These are phyloP conservation scores for Ectemnius continuus DNA, from an alignment of 2,888 invertebrate species.

Conservation along the genomic window DNA sequence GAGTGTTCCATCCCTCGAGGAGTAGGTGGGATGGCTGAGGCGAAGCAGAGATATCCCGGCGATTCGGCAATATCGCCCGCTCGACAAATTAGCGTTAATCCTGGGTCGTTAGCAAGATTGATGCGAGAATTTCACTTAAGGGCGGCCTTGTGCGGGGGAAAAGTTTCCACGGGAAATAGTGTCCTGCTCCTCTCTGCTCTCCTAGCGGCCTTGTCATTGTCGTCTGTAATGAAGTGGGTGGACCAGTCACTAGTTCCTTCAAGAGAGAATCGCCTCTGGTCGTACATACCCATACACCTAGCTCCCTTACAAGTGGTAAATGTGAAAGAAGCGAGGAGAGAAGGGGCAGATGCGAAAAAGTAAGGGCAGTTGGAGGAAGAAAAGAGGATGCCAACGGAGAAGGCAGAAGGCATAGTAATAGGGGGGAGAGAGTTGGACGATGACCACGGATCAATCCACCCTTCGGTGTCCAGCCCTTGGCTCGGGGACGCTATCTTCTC, in stretches of 20 bases:
- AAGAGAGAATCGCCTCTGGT: slow-evolving; percentile 14
- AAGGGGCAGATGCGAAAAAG: slow-evolving; percentile 7
- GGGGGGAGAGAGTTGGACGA: slow-evolving; percentile 39
- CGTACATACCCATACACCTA: background rate
- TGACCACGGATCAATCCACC: slow-evolving; percentile 73
- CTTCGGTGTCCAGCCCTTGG: slow-evolving; percentile 53
- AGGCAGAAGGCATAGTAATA: slow-evolving; percentile 6
- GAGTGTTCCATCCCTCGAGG: background rate
- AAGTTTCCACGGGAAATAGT: slow-evolving; percentile 45
- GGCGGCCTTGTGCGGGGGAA: slow-evolving; percentile 43
- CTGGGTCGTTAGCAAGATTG: slow-evolving; percentile 75
- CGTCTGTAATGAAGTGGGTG: slow-evolving; percentile 74
- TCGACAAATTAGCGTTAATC: slow-evolving; percentile 76
- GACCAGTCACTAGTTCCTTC: slow-evolving; percentile 60
- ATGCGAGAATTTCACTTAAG: slow-evolving; percentile 75
- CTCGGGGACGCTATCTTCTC: slow-evolving; percentile 53
- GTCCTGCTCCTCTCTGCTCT: slow-evolving; percentile 25
- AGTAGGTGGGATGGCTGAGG: slow-evolving; percentile 10
- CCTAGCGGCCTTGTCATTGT: slow-evolving; percentile 44
- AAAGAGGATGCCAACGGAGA: slow-evolving; percentile 16
- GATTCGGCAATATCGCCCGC: slow-evolving; percentile 74
- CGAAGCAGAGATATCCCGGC: slow-evolving; percentile 66
- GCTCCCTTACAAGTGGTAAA: background rate
- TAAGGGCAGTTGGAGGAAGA: slow-evolving; percentile 33
- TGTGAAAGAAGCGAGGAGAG: slow-evolving; percentile 12